Percentiles rank a stretch among this genome's conserved stretches.
phyloP scores from a whole-genome alignment of 2,797 vertebrate genomes.

The Girardinus metallicus region DNA sequence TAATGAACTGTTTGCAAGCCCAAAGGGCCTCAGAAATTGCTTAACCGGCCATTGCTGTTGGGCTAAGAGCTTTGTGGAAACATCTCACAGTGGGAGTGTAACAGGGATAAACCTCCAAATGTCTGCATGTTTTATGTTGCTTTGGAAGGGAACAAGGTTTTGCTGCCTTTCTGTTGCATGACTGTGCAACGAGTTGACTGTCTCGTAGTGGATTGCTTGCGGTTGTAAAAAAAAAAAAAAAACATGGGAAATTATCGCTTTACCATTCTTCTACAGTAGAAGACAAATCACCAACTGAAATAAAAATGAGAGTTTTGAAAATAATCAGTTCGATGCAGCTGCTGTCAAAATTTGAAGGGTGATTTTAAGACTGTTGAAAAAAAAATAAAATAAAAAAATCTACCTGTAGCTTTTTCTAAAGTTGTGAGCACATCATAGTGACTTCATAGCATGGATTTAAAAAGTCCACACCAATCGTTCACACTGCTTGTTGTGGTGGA shows the following conservation, averaged over 20 bases:
- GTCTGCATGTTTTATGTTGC: background rate
- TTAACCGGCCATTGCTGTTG: slow-evolving; percentile 56
- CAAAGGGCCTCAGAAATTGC: slow-evolving; percentile 50
- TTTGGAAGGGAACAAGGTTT: background rate
- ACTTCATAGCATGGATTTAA: slow-evolving; percentile 7
- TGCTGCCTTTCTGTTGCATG: background rate
- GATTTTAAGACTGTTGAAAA: background rate
- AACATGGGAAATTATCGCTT: background rate
- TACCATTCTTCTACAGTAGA: background rate
- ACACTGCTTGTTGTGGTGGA: background rate
- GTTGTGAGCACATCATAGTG: background rate
- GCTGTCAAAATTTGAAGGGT: background rate
- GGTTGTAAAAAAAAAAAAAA: no score
- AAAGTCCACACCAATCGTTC: background rate
- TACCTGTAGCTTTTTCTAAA: background rate
- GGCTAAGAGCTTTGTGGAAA: slow-evolving; percentile 44
- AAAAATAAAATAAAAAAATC: background rate
- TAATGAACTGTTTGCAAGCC: slow-evolving; percentile 66
- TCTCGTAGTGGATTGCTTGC: no score
- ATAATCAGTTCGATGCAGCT: background rate
- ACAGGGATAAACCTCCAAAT: slow-evolving; percentile 10
- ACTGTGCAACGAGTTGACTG: no score
- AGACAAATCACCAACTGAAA: background rate
- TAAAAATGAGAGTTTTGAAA: background rate
- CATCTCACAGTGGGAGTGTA: slow-evolving; percentile 37